These are phyloP conservation scores for Centroberyx gerrardi DNA, from an alignment of 2,797 vertebrate species.

Conservation along the genomic window DNA sequence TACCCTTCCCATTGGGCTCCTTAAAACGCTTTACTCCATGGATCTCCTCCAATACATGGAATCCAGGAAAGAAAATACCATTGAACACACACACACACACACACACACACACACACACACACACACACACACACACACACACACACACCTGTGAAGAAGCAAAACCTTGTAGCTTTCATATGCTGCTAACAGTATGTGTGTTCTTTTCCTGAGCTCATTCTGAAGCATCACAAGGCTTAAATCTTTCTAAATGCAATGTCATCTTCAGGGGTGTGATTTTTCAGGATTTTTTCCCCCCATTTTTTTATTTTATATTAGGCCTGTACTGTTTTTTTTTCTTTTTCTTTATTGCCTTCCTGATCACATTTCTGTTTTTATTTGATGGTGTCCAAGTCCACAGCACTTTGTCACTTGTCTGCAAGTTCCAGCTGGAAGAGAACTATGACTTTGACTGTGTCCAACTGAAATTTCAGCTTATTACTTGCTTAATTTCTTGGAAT, in stretches of 20 bases:
- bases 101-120: slow-evolving; percentile 1
- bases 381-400: no score
- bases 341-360: no score
- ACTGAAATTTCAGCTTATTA: no score
- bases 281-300: not conserved
- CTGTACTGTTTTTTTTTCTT: no score
- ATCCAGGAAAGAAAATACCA: slow-evolving; percentile 7
- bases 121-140: slow-evolving; percentile 1
- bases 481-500: no score
- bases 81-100: slow-evolving; percentile 3
- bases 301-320: not conserved
- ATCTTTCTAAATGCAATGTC: slow-evolving; percentile 5
- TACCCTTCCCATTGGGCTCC: slow-evolving; percentile 18
- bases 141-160: not conserved
- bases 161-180: not conserved
- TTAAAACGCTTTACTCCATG: slow-evolving; percentile 14
- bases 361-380: no score
- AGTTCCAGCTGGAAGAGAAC: no score
- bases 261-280: not conserved
- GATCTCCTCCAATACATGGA: slow-evolving; percentile 7
- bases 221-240: not conserved
- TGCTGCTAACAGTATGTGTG: not conserved
- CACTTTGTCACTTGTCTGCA: no score
- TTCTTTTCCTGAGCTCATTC: not conserved
- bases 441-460: no score